These are phyloP conservation scores for Rhyacichthys aspro DNA, from an alignment of 2,797 vertebrate species.

Conservation along the genomic window DNA sequence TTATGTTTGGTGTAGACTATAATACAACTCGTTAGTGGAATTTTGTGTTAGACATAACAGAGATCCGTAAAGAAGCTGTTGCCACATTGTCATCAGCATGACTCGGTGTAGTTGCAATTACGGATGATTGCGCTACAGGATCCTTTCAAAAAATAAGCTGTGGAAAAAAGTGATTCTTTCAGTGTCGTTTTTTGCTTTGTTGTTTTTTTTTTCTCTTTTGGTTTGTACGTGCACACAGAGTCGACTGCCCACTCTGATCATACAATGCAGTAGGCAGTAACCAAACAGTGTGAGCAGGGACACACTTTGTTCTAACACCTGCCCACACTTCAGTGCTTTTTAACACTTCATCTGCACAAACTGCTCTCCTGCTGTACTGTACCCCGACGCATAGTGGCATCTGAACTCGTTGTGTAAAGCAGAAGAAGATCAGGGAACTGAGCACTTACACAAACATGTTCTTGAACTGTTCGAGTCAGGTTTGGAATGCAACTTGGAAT, in stretches of 20 bases:
- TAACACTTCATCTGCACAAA: slow-evolving; percentile 12
- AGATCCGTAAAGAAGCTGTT: slow-evolving; percentile 17
- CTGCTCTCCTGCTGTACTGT: slow-evolving; percentile 9
- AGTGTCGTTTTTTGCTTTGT: no score
- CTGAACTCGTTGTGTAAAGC: slow-evolving; percentile 28
- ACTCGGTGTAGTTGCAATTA: slow-evolving; percentile 39
- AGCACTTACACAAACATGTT: background rate
- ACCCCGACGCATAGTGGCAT: slow-evolving; percentile 14
- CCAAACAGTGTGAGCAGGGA: slow-evolving; percentile 9
- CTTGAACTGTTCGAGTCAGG: no score
- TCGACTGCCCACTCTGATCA: slow-evolving; percentile 28
- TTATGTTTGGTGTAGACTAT: no score
- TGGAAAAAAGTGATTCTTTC: slow-evolving; percentile 5
- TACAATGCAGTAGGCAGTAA: slow-evolving; percentile 14
- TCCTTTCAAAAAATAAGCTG: slow-evolving; percentile 6
- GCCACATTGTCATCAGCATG: slow-evolving; percentile 23
- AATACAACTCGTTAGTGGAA: background rate
- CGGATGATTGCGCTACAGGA: slow-evolving; percentile 34
- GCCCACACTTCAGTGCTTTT: slow-evolving; percentile 28
- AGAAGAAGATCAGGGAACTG: background rate
- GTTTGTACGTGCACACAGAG: slow-evolving; percentile 1
- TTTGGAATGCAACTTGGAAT: no score
- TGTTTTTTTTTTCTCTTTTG: slow-evolving; percentile 18
- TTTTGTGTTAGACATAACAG: slow-evolving; percentile 12
- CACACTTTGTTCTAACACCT: slow-evolving; percentile 16